These are phyloP conservation scores for Lerema accius DNA, from an alignment of 1,140 invertebrate species.

Conservation along the genomic window DNA sequence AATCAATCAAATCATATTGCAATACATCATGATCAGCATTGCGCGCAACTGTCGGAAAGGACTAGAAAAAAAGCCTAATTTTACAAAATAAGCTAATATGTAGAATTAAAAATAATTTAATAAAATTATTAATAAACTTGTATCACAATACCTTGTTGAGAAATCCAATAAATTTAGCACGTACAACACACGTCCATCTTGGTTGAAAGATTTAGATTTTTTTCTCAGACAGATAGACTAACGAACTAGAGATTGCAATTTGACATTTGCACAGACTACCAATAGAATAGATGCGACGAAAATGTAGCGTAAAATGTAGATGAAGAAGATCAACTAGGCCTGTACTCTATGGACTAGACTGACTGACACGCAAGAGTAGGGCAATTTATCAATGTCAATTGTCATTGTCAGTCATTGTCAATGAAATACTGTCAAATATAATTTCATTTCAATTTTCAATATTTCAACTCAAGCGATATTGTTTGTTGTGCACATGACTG, in stretches of 20 bases:
- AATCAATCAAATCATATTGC: constrained; percentile 39
- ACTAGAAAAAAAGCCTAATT: not conserved
- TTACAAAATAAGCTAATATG: not conserved
- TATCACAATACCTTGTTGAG: constrained; percentile 18
- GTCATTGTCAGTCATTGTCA: too few species aligned
- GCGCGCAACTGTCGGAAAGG: not conserved
- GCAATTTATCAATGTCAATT: too few species aligned
- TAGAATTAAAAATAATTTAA: not conserved
- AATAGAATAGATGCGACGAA: not conserved
- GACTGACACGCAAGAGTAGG: too few species aligned
- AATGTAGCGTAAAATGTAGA: constrained; percentile 18
- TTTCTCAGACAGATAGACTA: constrained; percentile 32
- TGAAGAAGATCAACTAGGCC: too few species aligned
- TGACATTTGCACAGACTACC: constrained; percentile 6
- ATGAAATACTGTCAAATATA: too few species aligned
- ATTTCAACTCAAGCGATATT: too few species aligned
- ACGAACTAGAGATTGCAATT: not conserved
- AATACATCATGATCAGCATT: not conserved
- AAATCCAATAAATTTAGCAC: constrained; percentile 45
- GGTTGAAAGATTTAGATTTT: constrained; percentile 58
- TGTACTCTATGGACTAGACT: too few species aligned
- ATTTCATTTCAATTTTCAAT: too few species aligned
- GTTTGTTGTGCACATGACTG: too few species aligned
- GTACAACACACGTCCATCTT: constrained; percentile 72
- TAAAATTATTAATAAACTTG: constrained; percentile 1